Evolutionary conservation across 2,113 vertebrate genomes (phyloP).

Genomic region (Nothocercus julius): DNA sequence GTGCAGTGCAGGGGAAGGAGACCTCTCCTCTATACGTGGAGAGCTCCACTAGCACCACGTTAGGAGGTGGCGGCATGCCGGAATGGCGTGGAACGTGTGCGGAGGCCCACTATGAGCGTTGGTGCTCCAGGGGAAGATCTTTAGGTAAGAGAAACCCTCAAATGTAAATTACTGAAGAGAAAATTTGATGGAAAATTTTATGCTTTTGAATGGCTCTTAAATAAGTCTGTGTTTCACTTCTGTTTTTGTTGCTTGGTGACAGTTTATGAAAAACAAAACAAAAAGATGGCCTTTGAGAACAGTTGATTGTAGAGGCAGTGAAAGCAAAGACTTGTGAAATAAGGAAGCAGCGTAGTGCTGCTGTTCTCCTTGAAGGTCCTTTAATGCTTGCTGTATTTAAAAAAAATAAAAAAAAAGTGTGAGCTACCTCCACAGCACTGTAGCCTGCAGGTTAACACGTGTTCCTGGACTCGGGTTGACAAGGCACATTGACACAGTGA

Average conservation of each 20-base stretch:
- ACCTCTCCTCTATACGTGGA: background rate
- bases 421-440: background rate
- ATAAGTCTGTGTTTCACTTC: background rate
- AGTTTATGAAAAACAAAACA: background rate
- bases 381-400: constrained; percentile 7
- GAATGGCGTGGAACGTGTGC: background rate
- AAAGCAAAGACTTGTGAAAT: constrained; percentile 49
- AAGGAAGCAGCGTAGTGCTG: constrained; percentile 41
- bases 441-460: background rate
- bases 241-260: constrained; percentile 9
- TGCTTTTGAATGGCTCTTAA: background rate
- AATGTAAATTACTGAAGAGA: background rate
- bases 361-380: constrained; percentile 40
- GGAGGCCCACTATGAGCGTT: background rate
- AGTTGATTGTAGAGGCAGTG: constrained; percentile 36
- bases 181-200: background rate
- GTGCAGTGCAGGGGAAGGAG: background rate
- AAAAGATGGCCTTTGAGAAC: constrained; percentile 32
- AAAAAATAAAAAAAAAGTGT: background rate
- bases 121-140: background rate
- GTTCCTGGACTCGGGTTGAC: background rate
- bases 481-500: background rate
- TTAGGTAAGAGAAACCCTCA: background rate
- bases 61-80: background rate
- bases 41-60: background rate